These are phyloP conservation scores for Bombus turneri DNA, from an alignment of 1,140 invertebrate species.

Conservation along the genomic window DNA sequence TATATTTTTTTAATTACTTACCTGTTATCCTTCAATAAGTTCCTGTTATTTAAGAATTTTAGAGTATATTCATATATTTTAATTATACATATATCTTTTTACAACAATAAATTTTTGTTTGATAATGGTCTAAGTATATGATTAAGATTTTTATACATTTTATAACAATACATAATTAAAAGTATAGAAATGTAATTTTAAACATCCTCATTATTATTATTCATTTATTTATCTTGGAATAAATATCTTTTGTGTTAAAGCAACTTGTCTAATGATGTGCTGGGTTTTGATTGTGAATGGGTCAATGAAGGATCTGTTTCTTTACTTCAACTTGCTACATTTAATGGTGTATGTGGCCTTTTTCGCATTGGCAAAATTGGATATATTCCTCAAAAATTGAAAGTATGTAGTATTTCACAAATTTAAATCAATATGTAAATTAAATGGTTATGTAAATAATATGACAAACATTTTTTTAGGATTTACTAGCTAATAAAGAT, in stretches of 20 bases:
- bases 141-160: neutral
- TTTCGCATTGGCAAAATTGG: slow-evolving; percentile 85
- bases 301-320: slow-evolving; percentile 85
- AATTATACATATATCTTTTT: neutral
- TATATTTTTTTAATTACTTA: neutral
- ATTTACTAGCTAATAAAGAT: slow-evolving; percentile 81
- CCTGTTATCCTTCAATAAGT: neutral
- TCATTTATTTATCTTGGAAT: neutral
- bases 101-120: neutral
- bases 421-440: neutral
- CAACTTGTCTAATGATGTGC: slow-evolving; percentile 77
- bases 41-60: neutral
- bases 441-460: neutral
- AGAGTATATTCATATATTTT: neutral
- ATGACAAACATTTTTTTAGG: slow-evolving; percentile 63
- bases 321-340: slow-evolving; percentile 86
- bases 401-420: slow-evolving; percentile 73
- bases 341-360: slow-evolving; percentile 85
- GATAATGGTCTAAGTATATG: neutral
- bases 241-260: slow-evolving; percentile 64
- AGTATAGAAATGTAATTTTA: neutral
- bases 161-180: neutral
- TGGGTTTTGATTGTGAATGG: slow-evolving; percentile 90
- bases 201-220: neutral
- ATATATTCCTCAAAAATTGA: slow-evolving; percentile 83